Evolutionary conservation across 2,797 vertebrate genomes (phyloP).

Genomic region (Delichon dasypus): DNA sequence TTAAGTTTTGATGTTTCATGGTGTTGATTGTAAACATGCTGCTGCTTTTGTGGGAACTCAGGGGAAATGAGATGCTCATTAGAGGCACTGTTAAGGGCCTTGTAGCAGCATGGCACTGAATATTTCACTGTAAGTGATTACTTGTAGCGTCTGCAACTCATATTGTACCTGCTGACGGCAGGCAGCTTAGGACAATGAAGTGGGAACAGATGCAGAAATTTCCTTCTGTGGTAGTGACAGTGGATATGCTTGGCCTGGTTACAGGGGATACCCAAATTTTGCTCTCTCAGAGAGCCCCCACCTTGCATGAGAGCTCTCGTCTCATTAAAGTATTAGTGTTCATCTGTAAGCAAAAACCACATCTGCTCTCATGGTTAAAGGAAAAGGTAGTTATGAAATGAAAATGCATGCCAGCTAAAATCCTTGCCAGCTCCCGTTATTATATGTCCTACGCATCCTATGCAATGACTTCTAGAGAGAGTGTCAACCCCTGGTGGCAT

Average conservation of each 20-base stretch:
- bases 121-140: not conserved
- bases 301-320: not conserved
- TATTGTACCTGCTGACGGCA: not conserved
- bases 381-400: not conserved
- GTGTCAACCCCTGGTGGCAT: not conserved
- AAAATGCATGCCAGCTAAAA: not conserved
- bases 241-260: not conserved
- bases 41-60: not conserved
- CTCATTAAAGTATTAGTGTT: not conserved
- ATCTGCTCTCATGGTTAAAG: not conserved
- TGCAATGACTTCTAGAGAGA: not conserved
- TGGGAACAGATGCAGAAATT: not conserved
- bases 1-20: not conserved
- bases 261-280: not conserved
- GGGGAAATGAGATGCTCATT: not conserved
- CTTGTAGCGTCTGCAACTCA: not conserved
- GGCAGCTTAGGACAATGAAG: not conserved
- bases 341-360: not conserved
- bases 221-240: not conserved
- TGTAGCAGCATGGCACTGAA: not conserved
- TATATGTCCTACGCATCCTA: not conserved
- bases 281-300: not conserved
- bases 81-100: not conserved
- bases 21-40: not conserved
- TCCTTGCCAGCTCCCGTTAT: not conserved